Evolutionary conservation across 2,113 vertebrate species (phyloP), one percentile per base, ranked within the genome.

Genomic region (Procavia capensis): DNA sequence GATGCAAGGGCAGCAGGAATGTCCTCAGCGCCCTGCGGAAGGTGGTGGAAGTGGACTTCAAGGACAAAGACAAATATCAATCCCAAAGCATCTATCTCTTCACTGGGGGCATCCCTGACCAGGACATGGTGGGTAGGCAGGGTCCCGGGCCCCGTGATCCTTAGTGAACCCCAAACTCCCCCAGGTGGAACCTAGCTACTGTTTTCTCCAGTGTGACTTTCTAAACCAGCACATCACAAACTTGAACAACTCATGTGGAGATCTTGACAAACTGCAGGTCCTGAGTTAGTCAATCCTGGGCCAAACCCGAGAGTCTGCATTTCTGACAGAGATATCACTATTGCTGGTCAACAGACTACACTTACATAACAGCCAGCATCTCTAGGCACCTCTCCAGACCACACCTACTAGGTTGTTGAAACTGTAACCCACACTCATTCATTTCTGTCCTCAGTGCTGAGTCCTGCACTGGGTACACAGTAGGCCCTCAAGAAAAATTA

Each of bases 51-150:
- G 94, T 98, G 64, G 98, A 98, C 89, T 97, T 98, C 81, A 98
- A 95, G 96, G 98, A 98, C 81, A 98, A 97, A 89, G 98, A 98
- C 31, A 97, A 95, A 29, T 81, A 98, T 9, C 92, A 96, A 25
- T 98, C 98, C 0, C 98, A 98, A 70, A 98, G 98, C 39, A 93
- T 99, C 78, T 99, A 99, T 94, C 97, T 99, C 59, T 97, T 99
- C 93, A 99, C 98, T 0, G 99, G 98, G 41, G 99, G 99, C 84
- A 75, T 99, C 78, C 98, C 99, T 11, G 99, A 99, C 97, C 99
- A 99, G 97, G 98, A 99, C 41, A 89, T 96, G 97, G 99, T 99
- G 72, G 74, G 98, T 98, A 34, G 79, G 24, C 45, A 54, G 1
- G 0, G 0, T 50, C 43, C 70, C 11, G 54, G 9, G 31, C 24